Evolutionary conservation across 2,888 invertebrate genomes (phyloP).

Genomic region (Oscheius myriophilus): DNA sequence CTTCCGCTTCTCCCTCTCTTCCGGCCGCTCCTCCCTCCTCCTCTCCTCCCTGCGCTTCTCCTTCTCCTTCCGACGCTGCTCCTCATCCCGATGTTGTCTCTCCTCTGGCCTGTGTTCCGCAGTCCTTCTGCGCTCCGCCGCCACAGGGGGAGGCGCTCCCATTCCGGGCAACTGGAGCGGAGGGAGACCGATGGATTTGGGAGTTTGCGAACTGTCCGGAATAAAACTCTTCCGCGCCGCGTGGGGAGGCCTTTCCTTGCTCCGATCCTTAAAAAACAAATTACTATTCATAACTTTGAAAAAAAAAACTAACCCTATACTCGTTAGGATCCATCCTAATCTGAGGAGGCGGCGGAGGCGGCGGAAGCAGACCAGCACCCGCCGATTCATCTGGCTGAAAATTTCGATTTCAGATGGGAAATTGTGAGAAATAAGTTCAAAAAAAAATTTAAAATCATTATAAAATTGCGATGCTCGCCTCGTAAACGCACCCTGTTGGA

Average conservation of each 20-base stretch:
- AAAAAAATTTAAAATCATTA: background rate
- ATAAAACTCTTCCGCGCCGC: conserved; percentile 32
- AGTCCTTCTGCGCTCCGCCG: background rate
- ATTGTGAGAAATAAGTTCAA: background rate
- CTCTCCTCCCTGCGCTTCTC: conserved; percentile 22
- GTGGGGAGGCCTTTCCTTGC: background rate
- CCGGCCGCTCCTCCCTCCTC: conserved; percentile 21
- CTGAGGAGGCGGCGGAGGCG: background rate
- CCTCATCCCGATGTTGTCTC: conserved; percentile 12
- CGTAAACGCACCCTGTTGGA: background rate
- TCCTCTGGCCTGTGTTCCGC: conserved; percentile 11
- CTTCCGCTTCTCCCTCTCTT: conserved; percentile 34
- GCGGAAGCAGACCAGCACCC: conserved; percentile 1
- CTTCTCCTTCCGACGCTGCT: conserved; percentile 26
- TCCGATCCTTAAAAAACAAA: no score
- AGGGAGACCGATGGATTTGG: background rate
- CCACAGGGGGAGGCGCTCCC: background rate
- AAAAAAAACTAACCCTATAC: conserved; percentile 16
- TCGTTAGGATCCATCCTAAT: conserved; percentile 20
- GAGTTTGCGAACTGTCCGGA: conserved; percentile 32
- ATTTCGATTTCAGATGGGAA: background rate
- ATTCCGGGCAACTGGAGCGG: conserved; percentile 19
- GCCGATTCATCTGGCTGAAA: conserved; percentile 3
- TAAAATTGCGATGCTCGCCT: background rate
- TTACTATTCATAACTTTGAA: no score